Conservation (phyloP, 1,140 invertebrate genomes). For the Mamestra configurata region DNA sequence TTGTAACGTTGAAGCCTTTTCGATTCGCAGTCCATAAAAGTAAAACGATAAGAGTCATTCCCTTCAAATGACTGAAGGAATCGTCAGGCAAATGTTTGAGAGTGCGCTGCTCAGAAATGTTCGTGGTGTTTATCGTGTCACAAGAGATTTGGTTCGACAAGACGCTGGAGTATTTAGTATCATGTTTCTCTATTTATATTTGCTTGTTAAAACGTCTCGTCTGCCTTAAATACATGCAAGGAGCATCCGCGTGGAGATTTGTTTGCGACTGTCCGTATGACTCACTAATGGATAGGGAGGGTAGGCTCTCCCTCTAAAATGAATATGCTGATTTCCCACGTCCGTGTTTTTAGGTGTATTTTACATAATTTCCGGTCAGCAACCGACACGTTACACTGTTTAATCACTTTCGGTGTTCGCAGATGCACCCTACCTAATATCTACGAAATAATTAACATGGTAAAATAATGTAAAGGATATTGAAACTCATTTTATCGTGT, state of each 20-base stretch:
- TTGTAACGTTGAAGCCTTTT: constrained; percentile 76
- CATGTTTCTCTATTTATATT: constrained; percentile 71
- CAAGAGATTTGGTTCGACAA: constrained; percentile 68
- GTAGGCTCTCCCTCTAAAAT: constrained; percentile 77
- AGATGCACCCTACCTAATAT: constrained; percentile 13
- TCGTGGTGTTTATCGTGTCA: constrained; percentile 69
- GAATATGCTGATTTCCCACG: constrained; percentile 82
- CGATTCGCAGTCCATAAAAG: constrained; percentile 80
- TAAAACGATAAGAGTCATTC: constrained; percentile 80
- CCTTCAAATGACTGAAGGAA: constrained; percentile 76
- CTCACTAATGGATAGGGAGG: constrained; percentile 83
- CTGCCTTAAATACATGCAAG: constrained; percentile 76
- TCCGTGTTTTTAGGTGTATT: constrained; percentile 82
- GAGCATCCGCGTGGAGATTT: constrained; percentile 70
- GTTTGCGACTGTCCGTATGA: constrained; percentile 75
- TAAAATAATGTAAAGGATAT: constrained; percentile 27
- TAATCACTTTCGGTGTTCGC: constrained; percentile 37
- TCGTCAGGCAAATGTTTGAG: constrained; percentile 70
- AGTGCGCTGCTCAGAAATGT: constrained; percentile 59
- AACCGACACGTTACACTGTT: constrained; percentile 63
- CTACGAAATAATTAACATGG: constrained; percentile 25
- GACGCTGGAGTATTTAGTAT: constrained; percentile 68
- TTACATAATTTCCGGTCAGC: constrained; percentile 85
- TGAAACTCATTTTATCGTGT: constrained; percentile 24
- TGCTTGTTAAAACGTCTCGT: constrained; percentile 56